Evolutionary conservation across 2,113 vertebrate genomes (phyloP), one percentile per base, ranked within the genome.

Genomic region (Jaculus jaculus): DNA sequence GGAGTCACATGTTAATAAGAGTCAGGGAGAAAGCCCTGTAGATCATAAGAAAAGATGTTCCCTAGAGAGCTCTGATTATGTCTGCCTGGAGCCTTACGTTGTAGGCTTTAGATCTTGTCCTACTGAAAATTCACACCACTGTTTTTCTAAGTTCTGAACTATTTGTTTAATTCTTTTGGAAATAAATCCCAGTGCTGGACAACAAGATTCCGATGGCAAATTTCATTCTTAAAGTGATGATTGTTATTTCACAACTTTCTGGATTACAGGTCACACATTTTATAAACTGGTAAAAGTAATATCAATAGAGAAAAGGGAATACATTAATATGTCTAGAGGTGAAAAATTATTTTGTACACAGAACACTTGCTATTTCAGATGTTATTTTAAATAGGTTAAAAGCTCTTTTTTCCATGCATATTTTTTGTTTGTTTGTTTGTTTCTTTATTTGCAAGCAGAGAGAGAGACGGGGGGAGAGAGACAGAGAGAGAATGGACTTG

Each of bases 241-340:
- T 74, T 86, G 26, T 60, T 83, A 91, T 79, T 91, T 94, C 75
- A 83, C 94, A 94, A 37, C 39, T 79, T 92, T 61, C n/a, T 83
- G 75, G 32, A 26, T 65, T 82, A 28, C 26, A 39, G 17, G 21
- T 91, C 42, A 87, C 78, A 84, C 66, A 71, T 92, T 86, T 86
- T 69, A 75, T 34, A 94, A 91, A 8, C 26, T 86, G 39, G 39
- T n/a, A 47, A 74, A 85, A 65, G 0, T 32, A 68, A 82, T 11
- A 83, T n/a, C 80, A 47, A 39, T 51, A 77, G 54, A 84, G 39
- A 72, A 84, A 91, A 92, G 74, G 26, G 17, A 90, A 74, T 47
- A 47, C 23, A 84, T 91, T 89, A 60, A 26, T 63, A 75, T 34
- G 5, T 32, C 37, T 51, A 69, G 51, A 88, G n/a, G 65, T 82